Base-by-base conservation (phyloP, 2,888 invertebrate genomes). In the Hecatera dysodea region DNA sequence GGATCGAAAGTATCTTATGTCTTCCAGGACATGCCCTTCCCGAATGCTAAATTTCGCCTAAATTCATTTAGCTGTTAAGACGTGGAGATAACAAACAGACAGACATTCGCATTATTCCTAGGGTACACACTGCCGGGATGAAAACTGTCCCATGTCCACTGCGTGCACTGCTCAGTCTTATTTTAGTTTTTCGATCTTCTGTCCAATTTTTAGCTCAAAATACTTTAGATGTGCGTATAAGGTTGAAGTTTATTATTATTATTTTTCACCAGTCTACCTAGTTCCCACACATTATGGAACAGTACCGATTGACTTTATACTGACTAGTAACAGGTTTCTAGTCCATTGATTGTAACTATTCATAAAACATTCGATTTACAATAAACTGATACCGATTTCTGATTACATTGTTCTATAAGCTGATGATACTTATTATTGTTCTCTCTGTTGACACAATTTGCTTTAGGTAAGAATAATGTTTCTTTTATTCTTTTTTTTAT, bases 401-500 rank as follows among this genome's bases (percentile, higher is more conserved):
- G n/a, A 6, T 19, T 36, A 42, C 36, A 57, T 46, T 75, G 24
- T 67, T 75, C 36, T 22, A 44, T 44, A 56, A 6, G 27, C 44
- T 19, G 15, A 27, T n/a, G 0, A 19, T 46, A 11, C 15, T 39
- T 33, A 27, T 50, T 17, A 52, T 57, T 72, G 19, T 76, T n/a
- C 19, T 66, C 17, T 17, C 17, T 57, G 24, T 75, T 52, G 67
- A 67, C 50, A 53, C 57, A 53, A 44, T 56, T 57, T 39, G 50
- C 19, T 17, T 56, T 39, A 15, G n/a, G 19, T 75, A 17, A 42
- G 15, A 33, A 42, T 55, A 19, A 39, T 39, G 2, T 27, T 48
- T 22, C n/a, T 50, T 27, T 61, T 1, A 50, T 42, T 60, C 7
- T 60, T 6, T 24, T 55, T 53, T 33, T 53, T 27, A 75, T 53